Evolutionary conservation across 2,888 invertebrate genomes (phyloP).

Genomic region (Psococerastis gibbosa): DNA sequence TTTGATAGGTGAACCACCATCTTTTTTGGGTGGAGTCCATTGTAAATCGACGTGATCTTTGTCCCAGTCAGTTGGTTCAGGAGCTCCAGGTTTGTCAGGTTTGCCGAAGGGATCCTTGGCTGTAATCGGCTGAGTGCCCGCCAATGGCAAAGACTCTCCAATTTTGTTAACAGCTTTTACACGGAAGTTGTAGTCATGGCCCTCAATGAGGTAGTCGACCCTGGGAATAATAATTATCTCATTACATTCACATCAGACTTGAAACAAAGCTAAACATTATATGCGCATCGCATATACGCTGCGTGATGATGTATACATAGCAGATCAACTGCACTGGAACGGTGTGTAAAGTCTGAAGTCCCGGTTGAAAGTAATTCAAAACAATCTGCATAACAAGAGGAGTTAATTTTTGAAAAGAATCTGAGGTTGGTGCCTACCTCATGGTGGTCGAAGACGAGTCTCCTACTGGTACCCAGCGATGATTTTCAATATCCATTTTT

Average conservation of each 20-base stretch:
- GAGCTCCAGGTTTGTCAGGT: slow-evolving; percentile 84
- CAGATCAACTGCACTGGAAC: too few species aligned
- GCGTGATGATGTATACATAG: too few species aligned
- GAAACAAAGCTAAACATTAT: too few species aligned
- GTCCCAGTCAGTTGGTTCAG: slow-evolving; percentile 84
- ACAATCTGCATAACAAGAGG: too few species aligned
- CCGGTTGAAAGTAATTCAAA: too few species aligned
- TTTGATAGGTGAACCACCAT: slow-evolving; percentile 80
- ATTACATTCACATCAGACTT: too few species aligned
- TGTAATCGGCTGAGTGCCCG: slow-evolving; percentile 63
- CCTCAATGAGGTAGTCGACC: slow-evolving; percentile 79
- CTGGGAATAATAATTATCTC: slow-evolving; percentile 26
- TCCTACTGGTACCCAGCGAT: slow-evolving; percentile 90
- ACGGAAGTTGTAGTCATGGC: slow-evolving; percentile 88
- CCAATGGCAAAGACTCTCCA: slow-evolving; percentile 73
- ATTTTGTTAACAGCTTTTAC: slow-evolving; percentile 86
- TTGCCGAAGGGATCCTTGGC: slow-evolving; percentile 87
- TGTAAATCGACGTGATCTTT: slow-evolving; percentile 88
- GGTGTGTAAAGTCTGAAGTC: too few species aligned
- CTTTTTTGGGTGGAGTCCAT: slow-evolving; percentile 90
- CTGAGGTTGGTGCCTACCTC: too few species aligned
- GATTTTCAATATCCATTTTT: slow-evolving; percentile 85
- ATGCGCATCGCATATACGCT: too few species aligned
- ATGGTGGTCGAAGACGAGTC: slow-evolving; percentile 62
- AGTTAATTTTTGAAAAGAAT: neutral